These are phyloP conservation scores for Axis porcinus DNA, from an alignment of 2,113 vertebrate genomes.

Conservation along the genomic window DNA sequence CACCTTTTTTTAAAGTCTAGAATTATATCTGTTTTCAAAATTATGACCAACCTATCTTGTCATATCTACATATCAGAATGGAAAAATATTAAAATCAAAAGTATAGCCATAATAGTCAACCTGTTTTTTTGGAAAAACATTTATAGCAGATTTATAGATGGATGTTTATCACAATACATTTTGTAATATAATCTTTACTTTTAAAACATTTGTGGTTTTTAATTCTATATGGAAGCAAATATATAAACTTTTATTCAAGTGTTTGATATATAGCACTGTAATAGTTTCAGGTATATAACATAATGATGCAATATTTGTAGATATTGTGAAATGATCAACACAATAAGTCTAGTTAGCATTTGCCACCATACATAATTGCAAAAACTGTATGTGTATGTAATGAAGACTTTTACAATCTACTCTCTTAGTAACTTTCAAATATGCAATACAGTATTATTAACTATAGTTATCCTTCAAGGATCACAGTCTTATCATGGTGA, in stretches of 20 bases:
- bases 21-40: neutral
- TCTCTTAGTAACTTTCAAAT: neutral
- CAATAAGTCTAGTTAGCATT: neutral
- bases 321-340: neutral
- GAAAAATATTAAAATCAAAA: neutral
- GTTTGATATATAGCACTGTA: neutral
- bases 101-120: neutral
- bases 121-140: neutral
- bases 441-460: neutral
- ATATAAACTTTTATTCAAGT: neutral
- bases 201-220: neutral
- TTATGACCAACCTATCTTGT: neutral
- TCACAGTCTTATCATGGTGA: neutral
- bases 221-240: neutral
- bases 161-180: neutral
- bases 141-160: neutral
- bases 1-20: neutral
- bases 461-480: neutral
- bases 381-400: neutral
- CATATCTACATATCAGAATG: neutral
- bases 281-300: neutral
- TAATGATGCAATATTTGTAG: neutral
- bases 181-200: neutral
- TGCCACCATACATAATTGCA: neutral
- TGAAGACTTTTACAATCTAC: neutral